Evolutionary conservation across 2,113 vertebrate genomes (phyloP).

Genomic region (Atlantisia rogersi): DNA sequence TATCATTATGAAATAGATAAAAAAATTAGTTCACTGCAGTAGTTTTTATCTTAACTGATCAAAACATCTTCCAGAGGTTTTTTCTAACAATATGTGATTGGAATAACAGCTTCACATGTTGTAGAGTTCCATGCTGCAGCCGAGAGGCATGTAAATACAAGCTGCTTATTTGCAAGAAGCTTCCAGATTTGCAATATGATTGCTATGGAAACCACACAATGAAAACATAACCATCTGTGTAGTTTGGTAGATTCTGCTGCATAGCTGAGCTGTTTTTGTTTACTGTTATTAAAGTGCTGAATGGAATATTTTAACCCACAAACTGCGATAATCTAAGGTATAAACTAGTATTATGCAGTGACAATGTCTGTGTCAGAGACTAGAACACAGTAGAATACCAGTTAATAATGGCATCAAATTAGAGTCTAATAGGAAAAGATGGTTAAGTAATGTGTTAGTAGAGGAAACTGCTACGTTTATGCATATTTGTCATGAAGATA

Average conservation of each 20-base stretch:
- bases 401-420: conserved; percentile 57
- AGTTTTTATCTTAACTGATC: conserved; percentile 64
- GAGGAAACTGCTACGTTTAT: conserved; percentile 7
- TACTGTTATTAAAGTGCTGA: conserved; percentile 79
- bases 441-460: conserved; percentile 17
- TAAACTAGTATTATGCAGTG: conserved; percentile 69
- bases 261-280: conserved; percentile 82
- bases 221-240: conserved; percentile 85
- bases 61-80: conserved; percentile 68
- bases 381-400: conserved; percentile 45
- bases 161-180: conserved; percentile 84
- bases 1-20: conserved; percentile 27
- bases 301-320: conserved; percentile 72
- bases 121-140: conserved; percentile 73
- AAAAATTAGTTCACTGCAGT: conserved; percentile 52
- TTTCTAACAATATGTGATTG: conserved; percentile 72
- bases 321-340: conserved; percentile 61
- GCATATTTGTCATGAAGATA: conserved; percentile 38
- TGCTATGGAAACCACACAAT: conserved; percentile 87
- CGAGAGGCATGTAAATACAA: conserved; percentile 84
- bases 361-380: not conserved
- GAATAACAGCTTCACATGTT: conserved; percentile 74
- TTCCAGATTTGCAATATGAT: conserved; percentile 85
- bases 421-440: not conserved
- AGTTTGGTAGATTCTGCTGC: conserved; percentile 77